Conservation (phyloP, 2,888 invertebrate genomes). For the Ochlodes sylvanus region DNA sequence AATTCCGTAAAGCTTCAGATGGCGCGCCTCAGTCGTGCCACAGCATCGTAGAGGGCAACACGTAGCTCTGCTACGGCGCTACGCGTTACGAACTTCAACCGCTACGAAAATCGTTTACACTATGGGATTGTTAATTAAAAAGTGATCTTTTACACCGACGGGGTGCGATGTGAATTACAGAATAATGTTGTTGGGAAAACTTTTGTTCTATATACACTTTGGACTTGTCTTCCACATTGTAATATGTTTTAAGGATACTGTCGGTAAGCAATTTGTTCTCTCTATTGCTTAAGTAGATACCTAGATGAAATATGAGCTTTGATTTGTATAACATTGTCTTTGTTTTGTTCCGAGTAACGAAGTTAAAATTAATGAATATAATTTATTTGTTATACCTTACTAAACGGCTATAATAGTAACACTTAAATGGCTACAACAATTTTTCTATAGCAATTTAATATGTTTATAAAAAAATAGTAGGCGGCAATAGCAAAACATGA, state of each 20-base stretch:
- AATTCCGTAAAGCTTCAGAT: slow-evolving; percentile 46
- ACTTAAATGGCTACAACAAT: no score
- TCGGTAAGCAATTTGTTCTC: slow-evolving; percentile 64
- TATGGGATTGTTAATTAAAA: slow-evolving; percentile 34
- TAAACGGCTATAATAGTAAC: no score
- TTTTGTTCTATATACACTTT: slow-evolving; percentile 80
- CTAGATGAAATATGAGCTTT: no score
- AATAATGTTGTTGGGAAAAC: slow-evolving; percentile 81
- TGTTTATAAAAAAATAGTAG: no score
- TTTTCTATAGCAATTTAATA: no score
- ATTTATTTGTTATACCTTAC: no score
- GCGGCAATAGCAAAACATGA: no score
- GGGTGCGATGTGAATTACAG: slow-evolving; percentile 71
- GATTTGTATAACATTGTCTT: no score
- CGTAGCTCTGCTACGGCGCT: slow-evolving; percentile 66
- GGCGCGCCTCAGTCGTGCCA: slow-evolving; percentile 62
- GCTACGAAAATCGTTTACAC: slow-evolving; percentile 43
- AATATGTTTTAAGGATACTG: slow-evolving; percentile 81
- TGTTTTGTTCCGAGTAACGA: no score
- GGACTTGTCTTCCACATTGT: slow-evolving; percentile 84
- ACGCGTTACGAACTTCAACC: slow-evolving; percentile 61
- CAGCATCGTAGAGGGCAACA: slow-evolving; percentile 59
- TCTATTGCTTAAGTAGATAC: neutral
- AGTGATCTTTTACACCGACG: slow-evolving; percentile 43
- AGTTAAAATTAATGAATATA: no score